These are phyloP conservation scores for Hippocampus abdominalis DNA, from an alignment of 2,113 vertebrate species.

Conservation along the genomic window DNA sequence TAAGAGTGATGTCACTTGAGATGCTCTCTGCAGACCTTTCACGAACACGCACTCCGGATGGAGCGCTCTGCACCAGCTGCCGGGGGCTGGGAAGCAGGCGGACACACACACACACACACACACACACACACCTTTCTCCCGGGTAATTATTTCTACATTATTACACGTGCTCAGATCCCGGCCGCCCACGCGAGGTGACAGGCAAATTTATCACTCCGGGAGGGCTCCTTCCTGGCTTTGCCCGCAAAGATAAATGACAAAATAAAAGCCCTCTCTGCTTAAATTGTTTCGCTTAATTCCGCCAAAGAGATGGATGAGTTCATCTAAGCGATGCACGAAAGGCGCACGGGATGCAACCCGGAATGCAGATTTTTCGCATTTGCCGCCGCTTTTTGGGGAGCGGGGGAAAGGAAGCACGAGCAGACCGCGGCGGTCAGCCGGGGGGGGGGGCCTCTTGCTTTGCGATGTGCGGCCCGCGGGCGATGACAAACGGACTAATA, in stretches of 20 bases:
- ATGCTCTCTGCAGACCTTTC: constrained; percentile 45
- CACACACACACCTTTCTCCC: constrained; percentile 63
- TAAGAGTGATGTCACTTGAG: constrained; percentile 67
- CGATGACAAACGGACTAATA: not conserved
- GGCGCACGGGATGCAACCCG: constrained; percentile 47
- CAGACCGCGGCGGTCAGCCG: constrained; percentile 3
- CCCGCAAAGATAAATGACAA: constrained; percentile 78
- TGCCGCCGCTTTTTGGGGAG: no score
- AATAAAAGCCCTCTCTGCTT: constrained; percentile 79
- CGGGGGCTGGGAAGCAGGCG: constrained; percentile 29
- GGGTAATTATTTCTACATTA: constrained; percentile 85
- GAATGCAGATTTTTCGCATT: constrained; percentile 63
- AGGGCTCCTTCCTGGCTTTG: constrained; percentile 54
- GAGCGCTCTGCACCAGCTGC: constrained; percentile 44
- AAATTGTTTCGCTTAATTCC: constrained; percentile 83
- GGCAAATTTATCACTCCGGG: constrained; percentile 78
- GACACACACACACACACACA: not conserved
- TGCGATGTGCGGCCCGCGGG: not conserved
- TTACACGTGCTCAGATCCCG: constrained; percentile 80
- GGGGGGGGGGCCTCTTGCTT: constrained; percentile 3
- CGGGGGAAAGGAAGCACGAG: no score
- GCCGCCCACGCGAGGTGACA: constrained; percentile 75
- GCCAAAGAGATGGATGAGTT: constrained; percentile 77
- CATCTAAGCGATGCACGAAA: constrained; percentile 68
- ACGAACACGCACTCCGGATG: constrained; percentile 40